Evolutionary conservation across 2,797 vertebrate species (phyloP).

Genomic region (Sebastes steindachneri): DNA sequence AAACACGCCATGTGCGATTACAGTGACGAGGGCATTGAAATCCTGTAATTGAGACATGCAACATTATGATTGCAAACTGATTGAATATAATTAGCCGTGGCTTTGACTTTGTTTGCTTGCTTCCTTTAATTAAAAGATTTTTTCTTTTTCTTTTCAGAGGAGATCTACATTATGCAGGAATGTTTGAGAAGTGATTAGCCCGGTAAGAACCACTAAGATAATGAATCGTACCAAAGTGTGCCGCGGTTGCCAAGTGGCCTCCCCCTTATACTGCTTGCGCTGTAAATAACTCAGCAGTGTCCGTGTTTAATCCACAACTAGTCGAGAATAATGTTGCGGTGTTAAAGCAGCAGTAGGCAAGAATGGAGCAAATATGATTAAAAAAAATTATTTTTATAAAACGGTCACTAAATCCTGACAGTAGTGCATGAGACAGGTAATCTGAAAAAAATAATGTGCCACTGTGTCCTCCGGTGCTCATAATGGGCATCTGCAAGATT

Average conservation of each 20-base stretch:
- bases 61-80: constrained; percentile 74
- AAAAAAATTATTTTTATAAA: too few species aligned
- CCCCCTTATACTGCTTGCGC: neutral
- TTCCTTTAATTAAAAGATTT: constrained; percentile 73
- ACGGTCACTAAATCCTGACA: too few species aligned
- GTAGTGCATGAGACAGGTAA: too few species aligned
- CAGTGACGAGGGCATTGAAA: constrained; percentile 61
- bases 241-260: constrained; percentile 26
- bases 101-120: constrained; percentile 73
- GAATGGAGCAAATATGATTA: too few species aligned
- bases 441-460: too few species aligned
- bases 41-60: constrained; percentile 77
- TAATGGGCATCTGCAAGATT: too few species aligned
- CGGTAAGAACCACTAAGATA: constrained; percentile 44
- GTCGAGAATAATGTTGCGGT: neutral
- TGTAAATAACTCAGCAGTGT: constrained; percentile 17
- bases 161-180: constrained; percentile 52
- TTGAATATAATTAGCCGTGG: constrained; percentile 74
- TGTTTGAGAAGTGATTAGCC: constrained; percentile 72
- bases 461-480: too few species aligned
- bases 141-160: constrained; percentile 50
- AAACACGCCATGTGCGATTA: constrained; percentile 51
- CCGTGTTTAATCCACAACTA: neutral
- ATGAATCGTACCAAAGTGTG: constrained; percentile 62
- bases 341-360: neutral